Conservation (phyloP, 2,888 invertebrate genomes). For the Galeopsomyia nigrocyanea region DNA sequence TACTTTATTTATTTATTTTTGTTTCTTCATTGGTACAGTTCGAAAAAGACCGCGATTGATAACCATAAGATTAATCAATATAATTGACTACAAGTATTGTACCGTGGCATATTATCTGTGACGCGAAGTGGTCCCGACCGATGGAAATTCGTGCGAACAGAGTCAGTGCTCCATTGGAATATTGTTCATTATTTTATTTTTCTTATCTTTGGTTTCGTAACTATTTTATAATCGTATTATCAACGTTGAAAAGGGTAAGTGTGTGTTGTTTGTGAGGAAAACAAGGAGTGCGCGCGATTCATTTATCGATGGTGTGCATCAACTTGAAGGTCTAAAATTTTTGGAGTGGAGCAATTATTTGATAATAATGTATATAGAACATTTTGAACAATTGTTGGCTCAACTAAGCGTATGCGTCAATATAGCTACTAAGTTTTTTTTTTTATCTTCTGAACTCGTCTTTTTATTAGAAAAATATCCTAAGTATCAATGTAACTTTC, state of each 20-base stretch:
- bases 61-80: constrained; percentile 33
- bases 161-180: constrained; percentile 41
- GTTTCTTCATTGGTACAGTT: constrained; percentile 18
- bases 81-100: constrained; percentile 62
- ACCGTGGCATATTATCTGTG: constrained; percentile 54
- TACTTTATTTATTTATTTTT: not conserved
- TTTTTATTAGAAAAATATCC: constrained; percentile 32
- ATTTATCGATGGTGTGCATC: constrained; percentile 38
- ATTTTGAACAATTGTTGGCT: not conserved
- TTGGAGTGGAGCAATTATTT: constrained; percentile 16
- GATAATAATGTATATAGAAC: not conserved
- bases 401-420: constrained; percentile 24
- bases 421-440: not conserved
- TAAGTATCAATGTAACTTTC: constrained; percentile 21
- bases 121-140: constrained; percentile 60
- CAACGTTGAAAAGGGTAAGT: constrained; percentile 11
- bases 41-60: constrained; percentile 42
- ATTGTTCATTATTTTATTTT: constrained; percentile 18
- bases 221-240: constrained; percentile 25
- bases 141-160: constrained; percentile 48
- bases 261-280: constrained; percentile 43
- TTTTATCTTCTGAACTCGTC: not conserved
- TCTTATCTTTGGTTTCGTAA: constrained; percentile 32
- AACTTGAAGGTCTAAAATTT: constrained; percentile 38
- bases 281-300: constrained; percentile 46